These are phyloP conservation scores for Synergus itoensis DNA, from an alignment of 2,888 invertebrate genomes.

Conservation along the genomic window DNA sequence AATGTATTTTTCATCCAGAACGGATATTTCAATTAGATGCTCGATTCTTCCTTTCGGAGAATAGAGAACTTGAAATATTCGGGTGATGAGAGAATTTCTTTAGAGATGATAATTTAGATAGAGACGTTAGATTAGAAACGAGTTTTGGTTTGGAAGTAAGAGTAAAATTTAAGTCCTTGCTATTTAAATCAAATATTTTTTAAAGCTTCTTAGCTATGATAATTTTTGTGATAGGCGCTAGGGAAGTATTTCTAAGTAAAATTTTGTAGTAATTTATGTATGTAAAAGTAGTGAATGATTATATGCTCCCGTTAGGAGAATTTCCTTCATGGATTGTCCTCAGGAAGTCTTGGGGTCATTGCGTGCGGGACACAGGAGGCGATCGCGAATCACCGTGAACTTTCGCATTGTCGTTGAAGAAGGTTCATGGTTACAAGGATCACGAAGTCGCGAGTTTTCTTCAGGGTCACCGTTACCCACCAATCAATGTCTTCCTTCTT, in stretches of 20 bases:
- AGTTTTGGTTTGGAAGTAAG: not conserved
- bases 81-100: not conserved
- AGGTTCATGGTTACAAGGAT: conserved; percentile 63
- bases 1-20: conserved; percentile 19
- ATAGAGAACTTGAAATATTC: not conserved
- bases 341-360: conserved; percentile 71
- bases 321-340: conserved; percentile 67
- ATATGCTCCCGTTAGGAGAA: conserved; percentile 65
- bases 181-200: not conserved
- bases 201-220: not conserved
- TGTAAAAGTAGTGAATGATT: conserved; percentile 35
- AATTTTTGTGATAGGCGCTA: not conserved
- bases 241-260: conserved; percentile 14
- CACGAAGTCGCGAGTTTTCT: conserved; percentile 60
- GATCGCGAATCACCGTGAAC: conserved; percentile 63
- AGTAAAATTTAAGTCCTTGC: too few relatives aligned
- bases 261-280: not conserved
- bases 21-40: conserved; percentile 12
- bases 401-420: conserved; percentile 66
- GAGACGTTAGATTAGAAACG: not conserved
- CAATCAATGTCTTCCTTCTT: conserved; percentile 50
- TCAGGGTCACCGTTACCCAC: conserved; percentile 68
- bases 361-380: conserved; percentile 67
- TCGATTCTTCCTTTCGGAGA: not conserved
- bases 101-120: not conserved